Base-by-base conservation (phyloP, 2,888 invertebrate species). In the Neoaliturus tenellus region DNA sequence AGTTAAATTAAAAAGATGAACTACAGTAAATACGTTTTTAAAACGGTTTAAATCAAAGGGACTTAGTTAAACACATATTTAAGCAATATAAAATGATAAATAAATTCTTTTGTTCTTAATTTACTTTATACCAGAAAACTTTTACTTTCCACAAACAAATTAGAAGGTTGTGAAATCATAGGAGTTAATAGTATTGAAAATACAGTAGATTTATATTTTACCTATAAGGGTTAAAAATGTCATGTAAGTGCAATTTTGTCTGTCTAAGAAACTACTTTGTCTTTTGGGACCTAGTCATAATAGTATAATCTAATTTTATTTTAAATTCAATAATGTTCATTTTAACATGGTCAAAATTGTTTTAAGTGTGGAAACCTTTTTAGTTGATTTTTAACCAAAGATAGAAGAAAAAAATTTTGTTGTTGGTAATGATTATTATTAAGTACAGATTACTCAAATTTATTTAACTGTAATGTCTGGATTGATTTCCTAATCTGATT, bases 221-320 rank as follows among this genome's bases (percentile, higher is more conserved):
- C 31, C 31, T 33, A 67, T 33, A 67, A 67, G 33, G 31, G 31
- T 67, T 17, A 33, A 58, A 67, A 31, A 67, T 28, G 67, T 67
- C 41, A 71, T 67, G 67, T 39, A 71, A 71, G 71, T 71, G 71
- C 71, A 71, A 71, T 71, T 71, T 67, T 67, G 67, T 39, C 39
- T 71, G 71, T 71, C 71, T 23, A 71, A 71, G 41, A 31, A 33
- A 67, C 67, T 67, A 17, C 51, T 23, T 67, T 67, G 67, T 71
- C 41, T 71, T 71, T 35, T 71, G 71, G 71, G 71, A 39, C 35
- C 71, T 71, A 71, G 71, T 71, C 71, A 71, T 67, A 71, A 71
- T 71, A 71, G 71, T 71, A 67, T 33, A 4, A 23, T 51, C 23
- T 51, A 6, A 31, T 67, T 31, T n/a, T 4, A 4, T 28, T 67